These are phyloP conservation scores for Drosophila fulvimacula DNA, from an alignment of 2,888 invertebrate species.

Conservation along the genomic window DNA sequence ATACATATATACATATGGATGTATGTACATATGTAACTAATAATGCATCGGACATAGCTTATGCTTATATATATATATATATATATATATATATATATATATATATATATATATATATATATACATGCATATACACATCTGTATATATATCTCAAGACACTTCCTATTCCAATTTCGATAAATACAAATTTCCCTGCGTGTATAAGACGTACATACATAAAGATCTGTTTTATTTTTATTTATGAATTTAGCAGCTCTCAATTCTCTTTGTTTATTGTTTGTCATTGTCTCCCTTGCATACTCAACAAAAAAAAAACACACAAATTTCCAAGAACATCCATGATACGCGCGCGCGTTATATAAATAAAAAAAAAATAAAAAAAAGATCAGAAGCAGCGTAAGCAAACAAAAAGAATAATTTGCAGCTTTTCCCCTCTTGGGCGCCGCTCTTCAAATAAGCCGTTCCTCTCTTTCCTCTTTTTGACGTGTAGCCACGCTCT, in stretches of 20 bases:
- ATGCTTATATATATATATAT: neutral
- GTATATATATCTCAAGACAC: neutral
- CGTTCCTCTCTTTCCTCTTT: too few species aligned
- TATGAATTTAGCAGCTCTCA: neutral
- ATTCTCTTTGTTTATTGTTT: constrained; percentile 34
- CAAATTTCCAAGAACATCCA: constrained; percentile 43
- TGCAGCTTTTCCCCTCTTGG: neutral
- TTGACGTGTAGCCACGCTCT: too few species aligned
- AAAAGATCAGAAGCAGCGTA: constrained; percentile 35
- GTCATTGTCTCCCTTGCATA: constrained; percentile 9
- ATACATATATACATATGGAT: neutral
- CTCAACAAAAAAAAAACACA: constrained; percentile 10
- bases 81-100: neutral
- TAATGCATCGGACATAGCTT: too few species aligned
- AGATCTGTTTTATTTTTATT: neutral
- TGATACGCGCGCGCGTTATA: neutral
- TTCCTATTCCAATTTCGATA: neutral
- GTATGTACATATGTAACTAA: too few species aligned
- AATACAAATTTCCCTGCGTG: neutral
- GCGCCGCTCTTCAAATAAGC: neutral
- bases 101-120: neutral
- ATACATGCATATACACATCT: neutral
- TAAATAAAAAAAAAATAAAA: neutral
- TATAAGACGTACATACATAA: neutral
- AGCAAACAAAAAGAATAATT: constrained; percentile 5